These are phyloP conservation scores for Melanotaenia maccullochi DNA, from an alignment of 2,797 vertebrate species.

Conservation along the genomic window DNA sequence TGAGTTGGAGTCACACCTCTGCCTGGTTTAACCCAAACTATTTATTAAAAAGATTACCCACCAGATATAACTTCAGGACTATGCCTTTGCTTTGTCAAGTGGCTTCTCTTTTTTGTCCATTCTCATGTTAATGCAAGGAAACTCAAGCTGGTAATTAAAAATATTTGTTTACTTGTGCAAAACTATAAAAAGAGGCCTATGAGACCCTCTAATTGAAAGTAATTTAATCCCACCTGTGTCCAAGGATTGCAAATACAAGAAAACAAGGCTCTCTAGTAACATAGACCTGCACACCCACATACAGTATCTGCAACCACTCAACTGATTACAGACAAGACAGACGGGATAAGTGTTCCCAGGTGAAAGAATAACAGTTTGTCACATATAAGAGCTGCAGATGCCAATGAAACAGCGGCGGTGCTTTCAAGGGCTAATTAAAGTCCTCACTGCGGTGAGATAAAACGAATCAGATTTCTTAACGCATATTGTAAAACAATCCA, in stretches of 20 bases:
- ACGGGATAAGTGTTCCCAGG: conserved; percentile 62
- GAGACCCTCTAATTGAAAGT: conserved; percentile 49
- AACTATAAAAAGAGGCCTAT: conserved; percentile 25
- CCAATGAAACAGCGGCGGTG: conserved; percentile 46
- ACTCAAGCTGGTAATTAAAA: conserved; percentile 44
- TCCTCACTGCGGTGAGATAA: conserved; percentile 55
- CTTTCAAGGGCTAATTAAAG: conserved; percentile 68
- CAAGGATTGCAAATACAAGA: conserved; percentile 28
- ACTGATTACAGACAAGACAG: conserved; percentile 60
- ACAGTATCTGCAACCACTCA: conserved; percentile 48
- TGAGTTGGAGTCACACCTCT: not conserved
- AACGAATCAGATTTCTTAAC: conserved; percentile 50
- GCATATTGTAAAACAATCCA: conserved; percentile 54
- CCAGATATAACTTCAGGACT: not conserved
- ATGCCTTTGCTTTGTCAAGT: conserved; percentile 7
- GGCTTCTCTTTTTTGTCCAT: conserved; percentile 8
- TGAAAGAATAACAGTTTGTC: conserved; percentile 52
- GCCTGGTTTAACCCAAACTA: conserved; percentile 10
- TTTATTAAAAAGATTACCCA: not conserved
- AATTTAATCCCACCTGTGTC: conserved; percentile 60
- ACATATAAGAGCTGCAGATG: conserved; percentile 28
- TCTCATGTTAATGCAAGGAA: not conserved
- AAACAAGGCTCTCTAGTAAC: conserved; percentile 20
- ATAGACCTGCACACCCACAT: conserved; percentile 28
- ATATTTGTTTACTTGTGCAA: conserved; percentile 37